Percentiles rank a stretch among this genome's conserved stretches.
These are phyloP conservation scores for Irena cyanogastra DNA, from an alignment of 2,113 vertebrate genomes.

Conservation along the genomic window DNA sequence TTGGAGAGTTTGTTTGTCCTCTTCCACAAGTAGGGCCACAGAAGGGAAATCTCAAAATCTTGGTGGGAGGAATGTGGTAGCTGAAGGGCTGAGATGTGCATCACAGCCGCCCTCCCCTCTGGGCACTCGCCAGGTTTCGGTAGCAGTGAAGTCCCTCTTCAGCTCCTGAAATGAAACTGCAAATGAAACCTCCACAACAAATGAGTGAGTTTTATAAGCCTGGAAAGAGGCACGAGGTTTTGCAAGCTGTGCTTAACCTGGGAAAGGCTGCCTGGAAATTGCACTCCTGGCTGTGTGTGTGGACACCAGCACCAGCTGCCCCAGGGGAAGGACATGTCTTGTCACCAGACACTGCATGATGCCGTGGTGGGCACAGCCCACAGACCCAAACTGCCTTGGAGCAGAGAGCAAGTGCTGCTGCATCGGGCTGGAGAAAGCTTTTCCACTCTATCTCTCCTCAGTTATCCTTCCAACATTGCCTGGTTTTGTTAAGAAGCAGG, in stretches of 20 bases:
- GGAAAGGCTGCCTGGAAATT: neutral
- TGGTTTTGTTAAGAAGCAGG: neutral
- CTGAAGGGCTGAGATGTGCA: neutral
- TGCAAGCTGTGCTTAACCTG: neutral
- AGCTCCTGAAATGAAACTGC: neutral
- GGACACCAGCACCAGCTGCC: neutral
- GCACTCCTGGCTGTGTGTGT: neutral
- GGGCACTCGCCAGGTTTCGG: neutral
- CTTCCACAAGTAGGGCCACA: neutral
- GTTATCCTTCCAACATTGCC: neutral
- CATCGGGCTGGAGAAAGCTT: neutral
- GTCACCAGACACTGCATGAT: fast-evolving
- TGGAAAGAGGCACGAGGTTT: neutral
- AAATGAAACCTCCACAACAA: neutral
- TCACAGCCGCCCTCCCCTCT: neutral
- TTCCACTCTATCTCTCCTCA: neutral
- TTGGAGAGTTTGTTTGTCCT: neutral
- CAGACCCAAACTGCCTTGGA: fast-evolving
- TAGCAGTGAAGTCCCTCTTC: neutral
- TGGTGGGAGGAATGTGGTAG: neutral
- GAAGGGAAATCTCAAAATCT: neutral
- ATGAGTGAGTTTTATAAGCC: neutral
- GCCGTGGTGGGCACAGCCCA: neutral
- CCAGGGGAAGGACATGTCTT: neutral
- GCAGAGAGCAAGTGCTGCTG: neutral